Base-by-base conservation (phyloP, 2,888 invertebrate species). In the Trachelus iudaicus region DNA sequence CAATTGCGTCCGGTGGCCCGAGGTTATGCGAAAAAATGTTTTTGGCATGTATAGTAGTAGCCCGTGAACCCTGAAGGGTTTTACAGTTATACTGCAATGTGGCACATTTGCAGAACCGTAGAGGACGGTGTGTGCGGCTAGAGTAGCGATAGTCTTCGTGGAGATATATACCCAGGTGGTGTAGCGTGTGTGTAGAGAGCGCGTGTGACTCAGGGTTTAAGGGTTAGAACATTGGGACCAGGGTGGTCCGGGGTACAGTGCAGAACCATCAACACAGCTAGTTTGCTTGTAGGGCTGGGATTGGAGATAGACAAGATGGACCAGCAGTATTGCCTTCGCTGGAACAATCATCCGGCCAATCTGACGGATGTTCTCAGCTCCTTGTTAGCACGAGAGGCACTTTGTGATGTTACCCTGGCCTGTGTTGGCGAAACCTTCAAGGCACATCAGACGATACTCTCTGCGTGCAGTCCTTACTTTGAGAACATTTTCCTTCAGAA, bases 401-500 rank as follows among this genome's bases (percentile, higher is more conserved):
- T 98, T 88, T 97, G 97, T 92, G 98, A 98, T 94, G 97, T 98
- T 89, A 98, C 98, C 88, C 94, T 98, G 90, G 97, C 97, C 86
- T 97, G 97, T 92, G 97, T 97, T 92, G 97, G 97, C 90, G 96
- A 97, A 92, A 96, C 96, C 90, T 96, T 96, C 92, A 96, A 96
- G 94, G 98, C 98, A 90, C 98, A 98, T 93, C 97, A 97, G 93
- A 97, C 97, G 86, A 97, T 98, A 92, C 94, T 98, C 87, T 97
- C 97, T 82, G 98, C 97, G 88, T 98, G 97, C 93, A 97, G 97
- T 93, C 97, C 97, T 84, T 98, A 97, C 93, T 98, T 98, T 93
- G 97, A 98, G 94, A 96, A 94, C 92, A 95, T 97, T 93, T 97
- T 97, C 93, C 94, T 97, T 90, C 96, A 96, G 93, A 97, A 97